A percentile compares a stretch with the other conserved stretches of the same genome.
These are phyloP conservation scores for Panopea generosa DNA, from an alignment of 2,888 invertebrate species.

Conservation along the genomic window DNA sequence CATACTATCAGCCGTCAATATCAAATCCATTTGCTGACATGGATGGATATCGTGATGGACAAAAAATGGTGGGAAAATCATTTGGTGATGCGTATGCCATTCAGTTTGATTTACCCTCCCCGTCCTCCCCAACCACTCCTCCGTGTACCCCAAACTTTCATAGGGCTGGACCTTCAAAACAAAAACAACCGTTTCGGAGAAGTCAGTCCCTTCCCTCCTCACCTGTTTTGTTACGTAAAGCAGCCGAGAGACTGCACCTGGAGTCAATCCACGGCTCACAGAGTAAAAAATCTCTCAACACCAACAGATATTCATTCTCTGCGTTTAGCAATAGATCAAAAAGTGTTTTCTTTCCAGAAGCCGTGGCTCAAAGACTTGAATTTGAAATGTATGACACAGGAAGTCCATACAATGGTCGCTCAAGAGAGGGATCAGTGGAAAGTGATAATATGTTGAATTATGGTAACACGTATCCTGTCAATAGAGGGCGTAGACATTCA, in stretches of 20 bases:
- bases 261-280: conserved; percentile 78
- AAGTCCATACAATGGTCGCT: conserved; percentile 49
- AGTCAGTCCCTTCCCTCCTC: conserved; percentile 83
- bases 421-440: conserved; percentile 57
- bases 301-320: conserved; percentile 62
- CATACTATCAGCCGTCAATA: conserved; percentile 83
- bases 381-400: conserved; percentile 67
- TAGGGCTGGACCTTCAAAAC: conserved; percentile 21
- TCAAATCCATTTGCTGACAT: conserved; percentile 80
- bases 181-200: conserved; percentile 52
- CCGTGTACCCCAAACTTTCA: conserved; percentile 77
- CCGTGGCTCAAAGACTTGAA: conserved; percentile 69
- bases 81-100: conserved; percentile 61
- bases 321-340: conserved; percentile 63
- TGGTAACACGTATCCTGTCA: conserved; percentile 30
- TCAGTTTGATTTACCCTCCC: conserved; percentile 90
- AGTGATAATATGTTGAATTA: conserved; percentile 40
- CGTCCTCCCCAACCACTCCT: conserved; percentile 84
- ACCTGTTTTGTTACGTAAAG: conserved; percentile 77
- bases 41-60: conserved; percentile 77
- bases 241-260: conserved; percentile 78
- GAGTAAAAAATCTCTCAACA: conserved; percentile 44
- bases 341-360: conserved; percentile 69
- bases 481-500: conserved; percentile 35
- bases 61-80: conserved; percentile 78